Percentiles rank a stretch among this genome's conserved stretches.
These are phyloP conservation scores for Oligia latruncula DNA, from an alignment of 2,888 invertebrate species.

Conservation along the genomic window DNA sequence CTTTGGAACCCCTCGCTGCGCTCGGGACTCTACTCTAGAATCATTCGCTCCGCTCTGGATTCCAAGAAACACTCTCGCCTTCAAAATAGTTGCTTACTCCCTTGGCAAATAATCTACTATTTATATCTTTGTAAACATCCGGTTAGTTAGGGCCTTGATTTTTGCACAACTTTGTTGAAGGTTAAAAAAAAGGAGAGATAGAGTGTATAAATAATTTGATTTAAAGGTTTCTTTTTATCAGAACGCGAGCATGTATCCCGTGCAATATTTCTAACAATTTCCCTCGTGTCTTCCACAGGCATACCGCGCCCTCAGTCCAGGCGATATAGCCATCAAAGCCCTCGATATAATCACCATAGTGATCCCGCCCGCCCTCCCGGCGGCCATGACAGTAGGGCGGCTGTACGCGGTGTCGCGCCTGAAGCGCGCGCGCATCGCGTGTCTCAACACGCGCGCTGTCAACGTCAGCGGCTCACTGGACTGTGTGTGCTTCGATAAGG, in stretches of 20 bases:
- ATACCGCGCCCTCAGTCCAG: conserved; percentile 89
- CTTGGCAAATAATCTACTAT: no score
- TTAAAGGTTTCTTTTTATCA: no score
- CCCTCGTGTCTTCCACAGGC: conserved; percentile 79
- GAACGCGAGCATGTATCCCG: neutral
- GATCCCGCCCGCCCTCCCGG: conserved; percentile 98
- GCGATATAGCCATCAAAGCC: conserved; percentile 93
- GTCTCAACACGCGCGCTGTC: conserved; percentile 97
- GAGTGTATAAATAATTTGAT: no score
- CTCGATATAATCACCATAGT: conserved; percentile 98
- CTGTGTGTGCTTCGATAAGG: conserved; percentile 98
- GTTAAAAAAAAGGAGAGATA: no score
- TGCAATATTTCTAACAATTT: neutral
- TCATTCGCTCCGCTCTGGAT: no score
- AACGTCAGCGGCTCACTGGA: conserved; percentile 97
- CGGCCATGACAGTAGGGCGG: conserved; percentile 98
- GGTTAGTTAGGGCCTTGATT: neutral
- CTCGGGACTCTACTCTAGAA: no score
- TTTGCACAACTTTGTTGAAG: neutral
- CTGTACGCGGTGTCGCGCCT: conserved; percentile 97
- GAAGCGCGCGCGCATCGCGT: conserved; percentile 94
- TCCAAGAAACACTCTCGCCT: no score
- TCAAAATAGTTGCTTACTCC: no score
- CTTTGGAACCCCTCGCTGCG: no score
- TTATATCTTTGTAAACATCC: neutral